These are phyloP conservation scores for Anas bahamensis DNA, from an alignment of 2,797 vertebrate genomes.

Conservation along the genomic window DNA sequence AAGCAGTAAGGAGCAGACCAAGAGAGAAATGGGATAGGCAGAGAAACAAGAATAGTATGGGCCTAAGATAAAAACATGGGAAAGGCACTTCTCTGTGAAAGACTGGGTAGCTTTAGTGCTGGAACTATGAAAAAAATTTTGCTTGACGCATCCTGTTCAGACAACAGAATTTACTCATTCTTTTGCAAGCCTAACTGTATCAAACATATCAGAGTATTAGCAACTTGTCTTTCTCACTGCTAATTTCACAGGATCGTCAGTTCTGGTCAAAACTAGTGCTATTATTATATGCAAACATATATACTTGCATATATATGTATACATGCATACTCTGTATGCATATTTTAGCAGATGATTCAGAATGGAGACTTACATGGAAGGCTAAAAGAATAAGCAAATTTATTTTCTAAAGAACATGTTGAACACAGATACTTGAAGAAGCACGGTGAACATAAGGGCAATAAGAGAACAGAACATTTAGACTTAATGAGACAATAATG, in stretches of 20 bases:
- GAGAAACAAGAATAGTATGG: not conserved
- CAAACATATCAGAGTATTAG: not conserved
- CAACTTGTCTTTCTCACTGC: not conserved
- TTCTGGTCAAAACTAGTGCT: not conserved
- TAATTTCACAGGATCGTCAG: not conserved
- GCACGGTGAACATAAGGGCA: not conserved
- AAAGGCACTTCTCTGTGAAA: not conserved
- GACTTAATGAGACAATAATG: conserved; percentile 2
- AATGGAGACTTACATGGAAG: not conserved
- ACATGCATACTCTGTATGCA: too few relatives aligned
- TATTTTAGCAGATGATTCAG: not conserved
- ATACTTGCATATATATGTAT: too few relatives aligned
- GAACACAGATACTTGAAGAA: not conserved
- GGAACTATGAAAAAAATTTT: not conserved
- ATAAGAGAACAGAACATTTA: not conserved
- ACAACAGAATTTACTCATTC: not conserved
- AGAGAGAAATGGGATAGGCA: not conserved
- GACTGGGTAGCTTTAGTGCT: not conserved
- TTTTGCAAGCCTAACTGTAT: not conserved
- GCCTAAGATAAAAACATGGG: not conserved
- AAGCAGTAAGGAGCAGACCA: not conserved
- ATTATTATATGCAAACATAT: not conserved
- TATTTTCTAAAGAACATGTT: not conserved
- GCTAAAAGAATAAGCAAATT: not conserved
- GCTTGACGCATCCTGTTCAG: not conserved